These are phyloP conservation scores for Mirounga angustirostris DNA, from an alignment of 2,113 vertebrate genomes.

Conservation along the genomic window DNA sequence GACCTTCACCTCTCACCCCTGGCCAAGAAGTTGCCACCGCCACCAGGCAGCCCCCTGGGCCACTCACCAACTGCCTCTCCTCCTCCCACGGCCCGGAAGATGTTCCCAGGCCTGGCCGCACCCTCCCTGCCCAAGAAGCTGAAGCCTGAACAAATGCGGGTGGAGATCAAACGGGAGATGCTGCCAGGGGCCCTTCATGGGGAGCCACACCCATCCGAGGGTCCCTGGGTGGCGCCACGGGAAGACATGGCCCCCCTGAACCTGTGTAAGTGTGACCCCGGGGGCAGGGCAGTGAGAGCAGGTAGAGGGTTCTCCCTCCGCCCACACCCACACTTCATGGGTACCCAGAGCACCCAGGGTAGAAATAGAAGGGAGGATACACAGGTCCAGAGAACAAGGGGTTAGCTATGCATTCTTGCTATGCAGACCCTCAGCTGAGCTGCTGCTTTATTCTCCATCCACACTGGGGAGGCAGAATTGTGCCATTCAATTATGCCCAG, in stretches of 20 bases:
- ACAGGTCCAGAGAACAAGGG: neutral
- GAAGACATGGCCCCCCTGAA: conserved; percentile 89
- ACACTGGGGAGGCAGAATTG: neutral
- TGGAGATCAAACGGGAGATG: conserved; percentile 90
- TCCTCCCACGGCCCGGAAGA: conserved; percentile 89
- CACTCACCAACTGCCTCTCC: conserved; percentile 87
- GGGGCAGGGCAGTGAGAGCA: neutral
- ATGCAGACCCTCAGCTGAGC: neutral
- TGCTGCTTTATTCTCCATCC: neutral
- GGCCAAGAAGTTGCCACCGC: conserved; percentile 85
- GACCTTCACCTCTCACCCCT: conserved; percentile 84
- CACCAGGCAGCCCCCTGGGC: conserved; percentile 86
- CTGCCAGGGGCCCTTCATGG: conserved; percentile 86
- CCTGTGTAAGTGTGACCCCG: conserved; percentile 86
- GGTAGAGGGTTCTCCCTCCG: neutral
- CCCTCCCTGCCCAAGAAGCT: conserved; percentile 87
- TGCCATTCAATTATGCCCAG: neutral
- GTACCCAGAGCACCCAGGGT: neutral
- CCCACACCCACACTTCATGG: neutral
- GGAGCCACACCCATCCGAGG: conserved; percentile 84
- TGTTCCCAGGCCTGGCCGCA: conserved; percentile 87
- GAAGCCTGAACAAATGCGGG: conserved; percentile 87
- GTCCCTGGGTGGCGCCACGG: conserved; percentile 84
- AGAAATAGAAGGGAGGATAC: conserved; percentile 50
- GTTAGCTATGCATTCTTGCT: neutral